These are phyloP conservation scores for Heliconius hermathena DNA, from an alignment of 1,140 invertebrate genomes.

Conservation along the genomic window DNA sequence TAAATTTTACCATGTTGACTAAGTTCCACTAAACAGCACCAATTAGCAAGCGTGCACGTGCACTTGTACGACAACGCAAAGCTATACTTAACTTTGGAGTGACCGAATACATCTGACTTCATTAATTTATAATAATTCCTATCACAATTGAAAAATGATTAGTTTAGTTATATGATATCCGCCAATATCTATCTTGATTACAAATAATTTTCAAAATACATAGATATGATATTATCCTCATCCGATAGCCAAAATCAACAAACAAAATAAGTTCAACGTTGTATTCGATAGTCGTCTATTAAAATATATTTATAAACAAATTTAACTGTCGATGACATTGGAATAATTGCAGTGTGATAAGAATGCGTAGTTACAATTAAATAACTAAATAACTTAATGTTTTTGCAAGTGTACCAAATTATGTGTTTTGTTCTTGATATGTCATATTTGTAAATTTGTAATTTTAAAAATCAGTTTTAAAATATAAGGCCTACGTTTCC, in stretches of 20 bases:
- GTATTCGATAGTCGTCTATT: not conserved
- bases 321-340: too few relatives aligned
- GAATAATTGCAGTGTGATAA: too few relatives aligned
- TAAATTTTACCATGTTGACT: conserved; percentile 27
- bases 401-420: too few relatives aligned
- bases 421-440: too few relatives aligned
- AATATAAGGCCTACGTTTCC: too few relatives aligned
- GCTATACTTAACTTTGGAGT: conserved; percentile 23
- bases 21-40: conserved; percentile 22
- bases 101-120: conserved; percentile 15
- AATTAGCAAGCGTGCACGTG: conserved; percentile 10
- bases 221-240: not conserved
- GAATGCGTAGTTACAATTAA: too few relatives aligned
- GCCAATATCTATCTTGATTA: not conserved
- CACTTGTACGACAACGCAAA: conserved; percentile 22
- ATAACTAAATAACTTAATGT: too few relatives aligned
- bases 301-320: not conserved
- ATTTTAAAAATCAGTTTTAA: too few relatives aligned
- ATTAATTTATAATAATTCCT: conserved; percentile 34
- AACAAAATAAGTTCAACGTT: not conserved
- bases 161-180: not conserved
- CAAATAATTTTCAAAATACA: not conserved
- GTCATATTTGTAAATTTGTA: too few relatives aligned
- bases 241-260: not conserved
- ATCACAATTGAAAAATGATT: conserved; percentile 22